Conservation (phyloP, 2,113 vertebrate genomes). For the Paradisaea rubra region DNA sequence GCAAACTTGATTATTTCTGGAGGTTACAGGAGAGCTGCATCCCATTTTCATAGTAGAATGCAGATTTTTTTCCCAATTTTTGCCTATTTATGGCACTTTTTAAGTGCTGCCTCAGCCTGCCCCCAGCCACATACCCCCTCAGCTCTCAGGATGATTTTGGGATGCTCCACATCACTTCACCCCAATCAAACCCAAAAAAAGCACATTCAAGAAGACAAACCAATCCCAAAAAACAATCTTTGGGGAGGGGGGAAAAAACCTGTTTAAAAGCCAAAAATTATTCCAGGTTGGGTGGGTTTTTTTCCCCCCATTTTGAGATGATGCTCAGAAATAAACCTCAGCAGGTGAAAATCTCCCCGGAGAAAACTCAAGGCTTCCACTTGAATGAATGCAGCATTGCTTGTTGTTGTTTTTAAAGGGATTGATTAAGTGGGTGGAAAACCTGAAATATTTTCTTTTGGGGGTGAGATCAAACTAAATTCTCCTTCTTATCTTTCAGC, state of each 20-base stretch:
- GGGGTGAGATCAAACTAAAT: not conserved
- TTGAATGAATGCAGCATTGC: not conserved
- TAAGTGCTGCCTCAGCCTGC: not conserved
- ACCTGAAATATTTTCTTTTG: not conserved
- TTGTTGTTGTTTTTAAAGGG: not conserved
- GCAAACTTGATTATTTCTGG: not conserved
- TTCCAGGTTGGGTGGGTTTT: no score
- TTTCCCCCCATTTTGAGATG: rapidly evolving
- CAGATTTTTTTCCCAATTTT: not conserved
- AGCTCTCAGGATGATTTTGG: not conserved
- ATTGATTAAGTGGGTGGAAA: not conserved
- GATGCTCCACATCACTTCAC: not conserved
- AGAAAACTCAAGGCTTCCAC: not conserved
- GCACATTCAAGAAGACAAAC: not conserved
- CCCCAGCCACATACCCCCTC: rapidly evolving
- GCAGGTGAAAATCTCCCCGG: not conserved
- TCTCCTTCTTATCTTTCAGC: not conserved
- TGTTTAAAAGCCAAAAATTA: not conserved
- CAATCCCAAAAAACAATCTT: not conserved
- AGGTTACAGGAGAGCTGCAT: not conserved
- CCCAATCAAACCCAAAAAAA: not conserved
- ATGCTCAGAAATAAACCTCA: not conserved
- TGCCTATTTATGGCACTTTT: not conserved
- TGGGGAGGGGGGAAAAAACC: rapidly evolving
- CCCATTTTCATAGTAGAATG: rapidly evolving